Evolutionary conservation across 2,113 vertebrate species (phyloP), one percentile per base, ranked within the genome.

Genomic region (Centropristis striata): DNA sequence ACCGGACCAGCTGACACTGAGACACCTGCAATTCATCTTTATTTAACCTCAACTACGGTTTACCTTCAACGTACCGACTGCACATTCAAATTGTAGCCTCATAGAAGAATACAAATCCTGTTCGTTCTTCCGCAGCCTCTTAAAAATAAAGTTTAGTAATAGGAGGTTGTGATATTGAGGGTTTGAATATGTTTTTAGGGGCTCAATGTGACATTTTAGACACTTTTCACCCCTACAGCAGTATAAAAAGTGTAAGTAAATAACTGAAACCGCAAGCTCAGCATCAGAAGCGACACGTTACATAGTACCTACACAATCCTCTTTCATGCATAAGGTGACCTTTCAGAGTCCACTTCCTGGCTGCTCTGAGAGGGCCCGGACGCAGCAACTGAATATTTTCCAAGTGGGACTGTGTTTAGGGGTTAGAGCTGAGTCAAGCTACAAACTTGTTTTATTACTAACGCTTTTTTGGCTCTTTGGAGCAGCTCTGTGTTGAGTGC

Each of bases 341-440:
- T 82, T 84, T 86, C 21, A 81, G 8, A 75, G 44, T 78, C 18
- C 23, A 68, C 59, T 86, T 86, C 69, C 65, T 78, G 55, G 20
- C 15, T 23, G 4, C 0, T 42, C 1, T 44, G 47, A 54, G 13
- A 32, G 47, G 32, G 32, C 60, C 13, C 0, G 23, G 2, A 28
- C 10, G n/a, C n/a, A 20, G n/a, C 46, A 39, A 20, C 63, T 60
- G 1, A 46, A 44, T 8, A 76, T 49, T 73, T 86, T 81, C 71
- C 71, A 74, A 53, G 67, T 80, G 68, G 75, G 68, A 73, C 68
- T 32, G 59, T 25, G 42, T 57, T 4, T n/a, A 39, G 18, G 28
- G 13, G 53, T 63, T 3, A 46, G 4, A 71, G 57, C 0, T 0
- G 0, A 0, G n/a, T n/a, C n/a, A n/a, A n/a, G n/a, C n/a, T n/a